Conservation (phyloP, 2,888 invertebrate genomes). For the Tetropium fuscum region DNA sequence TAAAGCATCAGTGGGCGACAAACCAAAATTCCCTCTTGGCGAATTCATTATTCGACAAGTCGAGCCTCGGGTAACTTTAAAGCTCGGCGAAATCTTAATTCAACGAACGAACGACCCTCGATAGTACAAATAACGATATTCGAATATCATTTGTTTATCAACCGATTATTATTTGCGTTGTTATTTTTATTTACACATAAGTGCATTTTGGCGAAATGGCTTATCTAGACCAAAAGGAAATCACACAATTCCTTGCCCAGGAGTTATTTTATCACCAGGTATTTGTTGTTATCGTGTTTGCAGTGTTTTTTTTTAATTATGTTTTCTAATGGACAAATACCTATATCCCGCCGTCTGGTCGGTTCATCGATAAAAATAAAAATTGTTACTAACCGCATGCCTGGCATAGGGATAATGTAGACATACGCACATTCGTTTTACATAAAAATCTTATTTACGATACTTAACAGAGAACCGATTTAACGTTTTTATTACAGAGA, state of each 20-base stretch:
- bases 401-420: no score
- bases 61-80: conserved; percentile 58
- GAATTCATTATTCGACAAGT: conserved; percentile 63
- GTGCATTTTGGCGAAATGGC: conserved; percentile 35
- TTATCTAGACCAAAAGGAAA: conserved; percentile 79
- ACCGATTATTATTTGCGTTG: conserved; percentile 38
- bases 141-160: conserved; percentile 45
- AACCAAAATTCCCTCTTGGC: conserved; percentile 62
- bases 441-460: no score
- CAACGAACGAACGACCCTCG: conserved; percentile 62
- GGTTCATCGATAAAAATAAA: no score
- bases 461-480: no score
- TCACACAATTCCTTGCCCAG: conserved; percentile 86
- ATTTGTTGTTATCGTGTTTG: conserved; percentile 17
- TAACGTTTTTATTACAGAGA: no score
- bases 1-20: conserved; percentile 63
- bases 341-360: no score
- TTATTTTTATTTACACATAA: conserved; percentile 39
- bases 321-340: no score
- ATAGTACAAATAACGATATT: conserved; percentile 44
- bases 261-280: conserved; percentile 85
- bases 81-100: conserved; percentile 38
- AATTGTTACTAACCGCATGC: no score
- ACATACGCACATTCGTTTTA: no score
- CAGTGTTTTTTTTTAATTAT: background rate